Evolutionary conservation across 1,140 invertebrate species (phyloP), one percentile per base, ranked within the genome.

Genomic region (Geopemphigus sp.): DNA sequence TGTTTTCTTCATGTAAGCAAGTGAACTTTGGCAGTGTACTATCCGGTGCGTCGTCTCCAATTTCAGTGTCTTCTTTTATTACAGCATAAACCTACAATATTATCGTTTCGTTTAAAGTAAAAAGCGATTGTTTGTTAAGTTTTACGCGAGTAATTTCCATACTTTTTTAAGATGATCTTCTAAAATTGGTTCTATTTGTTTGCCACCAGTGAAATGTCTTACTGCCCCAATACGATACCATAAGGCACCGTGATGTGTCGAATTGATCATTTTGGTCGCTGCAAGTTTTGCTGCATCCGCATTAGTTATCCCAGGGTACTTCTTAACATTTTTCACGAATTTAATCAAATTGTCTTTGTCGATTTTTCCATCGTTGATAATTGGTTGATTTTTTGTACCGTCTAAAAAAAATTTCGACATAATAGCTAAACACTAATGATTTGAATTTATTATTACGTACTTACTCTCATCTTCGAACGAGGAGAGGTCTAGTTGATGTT

Each of bases 211-310:
- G 64, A 90, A 82, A 17, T 84, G 84, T 50, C 90, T 83, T 19
- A 89, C 87, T 54, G 89, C 90, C 57, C 89, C 89, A 74, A 90
- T 89, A 12, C 89, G 85, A 84, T 91, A 91, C 89, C 89, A 90
- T 81, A 88, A 86, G 15, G 88, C 84, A 24, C 85, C 86, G 81
- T 90, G 89, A 1, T 85, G 85, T 81, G 87, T 85, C 29, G 87
- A 84, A 82, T 90, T 87, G 22, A 88, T 85, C 24, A 90, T 82
- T 81, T 87, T 88, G 29, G 87, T 87, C 5, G 90, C 89, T 12
- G 89, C 89, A 24, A 91, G 83, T 54, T 87, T 83, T 19, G 89
- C 88, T 24, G 89, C 88, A 82, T 91, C 90, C 82, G 89, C 87
- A 59, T 90, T 89, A 10, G 86, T 86, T 17, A 90, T 82, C 19